A percentile compares a stretch with the other conserved stretches of the same genome.
Evolutionary conservation across 2,797 vertebrate genomes (phyloP).

Genomic region (Numenius phaeopus): DNA sequence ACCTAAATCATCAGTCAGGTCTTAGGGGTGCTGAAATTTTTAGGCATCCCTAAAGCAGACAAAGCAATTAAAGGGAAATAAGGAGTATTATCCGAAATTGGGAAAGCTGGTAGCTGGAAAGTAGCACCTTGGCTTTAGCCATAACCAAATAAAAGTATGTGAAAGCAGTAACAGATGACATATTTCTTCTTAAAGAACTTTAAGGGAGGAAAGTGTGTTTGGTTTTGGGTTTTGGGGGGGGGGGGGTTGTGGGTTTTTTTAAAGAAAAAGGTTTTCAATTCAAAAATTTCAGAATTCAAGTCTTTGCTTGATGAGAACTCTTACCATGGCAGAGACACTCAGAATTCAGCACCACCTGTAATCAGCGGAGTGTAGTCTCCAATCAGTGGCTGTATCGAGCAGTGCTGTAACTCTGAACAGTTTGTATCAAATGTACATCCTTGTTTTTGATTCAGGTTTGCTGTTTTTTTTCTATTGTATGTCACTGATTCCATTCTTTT

Average conservation of each 20-base stretch:
- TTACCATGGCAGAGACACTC: not conserved
- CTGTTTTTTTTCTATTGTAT: not conserved
- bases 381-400: rapidly evolving
- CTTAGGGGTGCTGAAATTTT: not conserved
- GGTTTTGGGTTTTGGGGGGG: too few species aligned
- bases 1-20: not conserved
- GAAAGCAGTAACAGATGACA: not conserved
- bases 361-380: not conserved
- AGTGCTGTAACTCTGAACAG: not conserved
- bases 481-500: conserved; percentile 23
- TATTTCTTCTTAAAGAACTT: not conserved
- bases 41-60: not conserved
- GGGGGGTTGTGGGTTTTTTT: too few species aligned
- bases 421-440: not conserved
- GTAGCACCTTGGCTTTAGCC: not conserved
- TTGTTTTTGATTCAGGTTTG: not conserved
- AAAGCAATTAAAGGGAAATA: not conserved
- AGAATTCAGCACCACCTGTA: not conserved
- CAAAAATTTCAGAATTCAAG: not conserved
- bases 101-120: not conserved
- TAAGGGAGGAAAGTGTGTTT: not conserved
- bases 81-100: not conserved
- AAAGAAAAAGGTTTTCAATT: not conserved
- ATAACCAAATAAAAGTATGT: not conserved
- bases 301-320: not conserved